Evolutionary conservation across 1,140 invertebrate genomes (phyloP).

Genomic region (Lepidurus apus): DNA sequence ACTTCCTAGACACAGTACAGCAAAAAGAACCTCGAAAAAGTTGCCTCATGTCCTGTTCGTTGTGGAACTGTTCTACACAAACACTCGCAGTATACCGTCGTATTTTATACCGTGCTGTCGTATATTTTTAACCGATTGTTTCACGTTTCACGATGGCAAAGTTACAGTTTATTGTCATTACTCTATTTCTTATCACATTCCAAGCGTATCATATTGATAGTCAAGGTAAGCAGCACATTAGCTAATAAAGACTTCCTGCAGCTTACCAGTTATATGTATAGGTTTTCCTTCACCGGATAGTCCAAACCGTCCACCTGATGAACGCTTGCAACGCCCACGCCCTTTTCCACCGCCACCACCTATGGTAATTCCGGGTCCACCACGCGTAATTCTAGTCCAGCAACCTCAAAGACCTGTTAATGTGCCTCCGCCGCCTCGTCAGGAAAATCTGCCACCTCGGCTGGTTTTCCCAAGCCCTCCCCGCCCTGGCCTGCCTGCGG

Average conservation of each 20-base stretch:
- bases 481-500: not conserved
- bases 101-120: not conserved
- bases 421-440: not conserved
- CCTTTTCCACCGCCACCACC: not conserved
- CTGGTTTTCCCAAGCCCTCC: not conserved
- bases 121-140: not conserved
- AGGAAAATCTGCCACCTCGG: not conserved
- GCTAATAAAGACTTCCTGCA: not conserved
- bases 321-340: not conserved
- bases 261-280: not conserved
- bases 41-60: not conserved
- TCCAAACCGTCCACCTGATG: not conserved
- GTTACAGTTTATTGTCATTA: not conserved
- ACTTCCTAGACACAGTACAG: no score
- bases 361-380: not conserved
- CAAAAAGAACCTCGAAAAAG: no score
- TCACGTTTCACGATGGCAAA: not conserved
- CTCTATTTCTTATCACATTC: not conserved
- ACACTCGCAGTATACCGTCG: not conserved
- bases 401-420: not conserved
- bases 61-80: not conserved
- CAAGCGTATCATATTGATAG: not conserved
- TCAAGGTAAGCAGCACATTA: not conserved
- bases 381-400: not conserved
- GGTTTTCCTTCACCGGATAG: not conserved